Base-by-base conservation (phyloP, 2,888 invertebrate genomes). In the Linnaemya tessellans region DNA sequence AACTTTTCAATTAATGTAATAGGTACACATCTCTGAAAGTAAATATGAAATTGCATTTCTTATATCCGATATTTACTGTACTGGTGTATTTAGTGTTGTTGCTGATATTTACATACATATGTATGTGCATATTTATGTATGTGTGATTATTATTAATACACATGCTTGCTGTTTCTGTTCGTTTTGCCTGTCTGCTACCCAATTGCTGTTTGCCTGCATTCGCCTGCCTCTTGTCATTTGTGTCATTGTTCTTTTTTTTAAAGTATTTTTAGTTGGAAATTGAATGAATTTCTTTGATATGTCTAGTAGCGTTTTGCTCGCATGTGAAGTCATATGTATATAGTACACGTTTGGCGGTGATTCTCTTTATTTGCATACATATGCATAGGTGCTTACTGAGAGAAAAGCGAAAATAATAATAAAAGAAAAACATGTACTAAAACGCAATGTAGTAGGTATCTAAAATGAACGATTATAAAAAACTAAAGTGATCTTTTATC, bases 281-380 rank as follows among this genome's bases (percentile, higher is more conserved):
- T 91, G 91, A 91, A 91, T 91, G 91, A 91, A 91, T 91, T 91
- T 90, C 88, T 90, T 89, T 87, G 77, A 88, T 87, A 89, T 89
- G 89, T 90, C 90, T 90, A 90, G 90, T 91, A 89, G 90, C 89
- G 88, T 89, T 91, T 90, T 90, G 90, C 90, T 90, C 90, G 90
- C 89, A 89, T 86, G 85, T 84, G 86, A 86, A 87, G 87, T 86
- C 82, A 84, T 86, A 84, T 79, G 79, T 20, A 49, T 3, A 15
- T 20, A 51, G 46, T 80, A 67, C 65, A 77, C 60, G 65, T 83
- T 75, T 62, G 58, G 46, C 74, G 74, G 81, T 70, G 77, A 67
- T 77, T 71, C 58, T 70, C 54, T 35, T 54, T 75, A 11, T 64
- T 80, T 41, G 58, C 41, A 3, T 70, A 85, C 46, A 38, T 80